Base-by-base conservation (phyloP, 1,140 invertebrate genomes). In the Apis florea region DNA sequence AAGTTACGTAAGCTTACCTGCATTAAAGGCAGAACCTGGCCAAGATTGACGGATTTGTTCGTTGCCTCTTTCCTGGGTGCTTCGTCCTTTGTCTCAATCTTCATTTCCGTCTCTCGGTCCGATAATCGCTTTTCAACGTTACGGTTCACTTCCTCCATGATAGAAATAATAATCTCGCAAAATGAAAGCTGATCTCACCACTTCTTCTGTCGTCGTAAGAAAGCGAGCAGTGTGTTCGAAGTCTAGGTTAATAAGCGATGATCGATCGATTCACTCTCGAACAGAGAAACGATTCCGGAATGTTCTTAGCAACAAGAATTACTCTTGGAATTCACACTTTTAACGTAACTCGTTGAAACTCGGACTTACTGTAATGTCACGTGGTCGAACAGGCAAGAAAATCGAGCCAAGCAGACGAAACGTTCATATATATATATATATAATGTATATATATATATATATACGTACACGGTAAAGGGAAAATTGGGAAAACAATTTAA, bases 1-100 rank as follows among this genome's bases (percentile, higher is more conserved):
- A 26, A 6, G 67, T 88, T 88, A 88, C 59, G 75, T 89, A 88
- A 89, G 40, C 85, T 88, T 77, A 90, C 89, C 89, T 90, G 89
- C 89, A 90, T 90, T 80, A 90, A 40, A 68, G 85, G 85, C 1
- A 90, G 72, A 70, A 77, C 64, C 72, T 78, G 82, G 53, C 58
- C 79, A 56, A 70, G 67, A 61, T 82, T 76, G 71, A 61, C 61
- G 53, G 64, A 10, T 59, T 58, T 67, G 64, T 53, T 74, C 21
- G 31, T 53, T 21, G 63, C 31, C 15, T 24, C 17, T 10, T 68
- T 74, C 31, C 26, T 69, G 12, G 26, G 9, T 10, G 53, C 19
- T 47, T 77, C 61, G n/a, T 81, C 54, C 11, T 31, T 63, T 11
- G 63, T n/a, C 58, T 1, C 21, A n/a, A 47, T 51, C 26, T 6